Conservation (phyloP, 2,888 invertebrate species). For the Esperia sulphurella region DNA sequence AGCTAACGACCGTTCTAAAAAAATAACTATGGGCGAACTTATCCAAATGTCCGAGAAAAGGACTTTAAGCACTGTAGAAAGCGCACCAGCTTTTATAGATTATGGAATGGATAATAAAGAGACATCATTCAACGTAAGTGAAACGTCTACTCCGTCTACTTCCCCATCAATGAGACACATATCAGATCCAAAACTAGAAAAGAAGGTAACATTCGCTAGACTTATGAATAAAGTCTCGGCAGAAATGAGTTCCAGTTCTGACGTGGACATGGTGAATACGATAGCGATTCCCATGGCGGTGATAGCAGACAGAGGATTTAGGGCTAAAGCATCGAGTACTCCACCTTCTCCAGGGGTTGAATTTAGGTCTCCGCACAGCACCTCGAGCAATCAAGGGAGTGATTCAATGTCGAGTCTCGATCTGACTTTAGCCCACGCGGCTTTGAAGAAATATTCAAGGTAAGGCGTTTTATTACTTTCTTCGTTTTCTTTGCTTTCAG, state of each 20-base stretch:
- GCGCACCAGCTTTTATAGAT: conserved; percentile 69
- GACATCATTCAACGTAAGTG: conserved; percentile 78
- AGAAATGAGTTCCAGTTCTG: conserved; percentile 88
- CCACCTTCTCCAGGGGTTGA: conserved; percentile 85
- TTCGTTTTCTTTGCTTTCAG: no score
- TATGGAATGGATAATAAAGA: conserved; percentile 77
- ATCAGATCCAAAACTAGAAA: conserved; percentile 85
- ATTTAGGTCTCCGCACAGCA: conserved; percentile 81
- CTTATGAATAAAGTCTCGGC: conserved; percentile 86
- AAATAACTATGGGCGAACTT: conserved; percentile 85
- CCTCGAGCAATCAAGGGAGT: conserved; percentile 87
- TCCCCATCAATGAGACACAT: conserved; percentile 78
- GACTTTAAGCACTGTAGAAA: conserved; percentile 66
- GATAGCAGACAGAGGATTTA: conserved; percentile 57
- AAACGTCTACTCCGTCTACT: conserved; percentile 70
- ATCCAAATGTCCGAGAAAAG: conserved; percentile 85
- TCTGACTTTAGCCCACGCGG: conserved; percentile 80
- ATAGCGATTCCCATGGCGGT: conserved; percentile 73
- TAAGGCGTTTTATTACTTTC: conserved; percentile 21
- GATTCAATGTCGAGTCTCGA: conserved; percentile 88
- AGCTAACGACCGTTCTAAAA: conserved; percentile 80
- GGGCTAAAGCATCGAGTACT: conserved; percentile 66
- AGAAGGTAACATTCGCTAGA: conserved; percentile 88
- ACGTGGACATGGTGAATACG: conserved; percentile 80
- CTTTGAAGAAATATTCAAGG: conserved; percentile 78